A percentile compares a stretch with the other conserved stretches of the same genome.
Evolutionary conservation across 2,797 vertebrate genomes (phyloP).

Genomic region (Sebastes alutus): DNA sequence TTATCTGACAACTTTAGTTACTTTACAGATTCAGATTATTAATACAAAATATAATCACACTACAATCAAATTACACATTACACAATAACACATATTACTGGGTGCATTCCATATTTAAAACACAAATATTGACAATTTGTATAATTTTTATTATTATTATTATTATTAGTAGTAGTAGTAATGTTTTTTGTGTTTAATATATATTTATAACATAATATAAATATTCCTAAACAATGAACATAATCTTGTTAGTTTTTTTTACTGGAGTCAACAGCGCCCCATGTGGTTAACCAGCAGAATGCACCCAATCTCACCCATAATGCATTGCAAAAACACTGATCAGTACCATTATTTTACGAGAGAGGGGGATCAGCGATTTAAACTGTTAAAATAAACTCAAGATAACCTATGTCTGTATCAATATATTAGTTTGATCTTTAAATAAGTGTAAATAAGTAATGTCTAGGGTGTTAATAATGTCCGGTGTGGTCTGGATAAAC

Average conservation of each 20-base stretch:
- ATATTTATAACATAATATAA: too few species aligned
- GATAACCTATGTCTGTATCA: accelerated
- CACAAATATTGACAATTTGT: too few species aligned
- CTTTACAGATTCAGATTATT: too few species aligned
- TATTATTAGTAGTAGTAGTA: too few species aligned
- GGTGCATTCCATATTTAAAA: neutral
- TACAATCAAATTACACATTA: too few species aligned
- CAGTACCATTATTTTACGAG: slow-evolving; percentile 50
- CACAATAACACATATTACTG: too few species aligned
- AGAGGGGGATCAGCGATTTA: neutral
- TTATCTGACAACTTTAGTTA: too few species aligned
- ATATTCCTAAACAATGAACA: neutral
- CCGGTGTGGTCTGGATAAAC: accelerated
- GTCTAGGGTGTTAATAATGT: accelerated
- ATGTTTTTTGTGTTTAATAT: too few species aligned
- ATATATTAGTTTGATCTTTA: accelerated
- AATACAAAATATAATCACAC: too few species aligned
- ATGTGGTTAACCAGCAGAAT: slow-evolving; percentile 18
- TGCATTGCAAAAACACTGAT: slow-evolving; percentile 50
- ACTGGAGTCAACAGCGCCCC: slow-evolving; percentile 18
- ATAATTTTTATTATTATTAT: too few species aligned
- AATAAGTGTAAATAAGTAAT: neutral
- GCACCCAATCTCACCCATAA: slow-evolving; percentile 59
- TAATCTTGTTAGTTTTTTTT: neutral
- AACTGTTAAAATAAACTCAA: neutral